Conservation (phyloP, 2,888 invertebrate genomes). For the Cetonia aurata region DNA sequence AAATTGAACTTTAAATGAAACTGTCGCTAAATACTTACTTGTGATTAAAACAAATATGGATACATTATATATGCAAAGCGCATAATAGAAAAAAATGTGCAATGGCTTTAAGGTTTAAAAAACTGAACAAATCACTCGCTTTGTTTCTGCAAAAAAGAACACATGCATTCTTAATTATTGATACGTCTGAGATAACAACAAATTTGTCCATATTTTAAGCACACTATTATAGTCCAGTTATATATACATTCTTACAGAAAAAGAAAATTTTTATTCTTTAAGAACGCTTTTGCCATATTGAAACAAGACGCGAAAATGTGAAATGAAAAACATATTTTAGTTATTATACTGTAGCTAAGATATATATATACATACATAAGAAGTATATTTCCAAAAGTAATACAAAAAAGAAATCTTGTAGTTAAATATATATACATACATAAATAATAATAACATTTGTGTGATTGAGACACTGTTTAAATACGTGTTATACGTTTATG, state of each 20-base stretch:
- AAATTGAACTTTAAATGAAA: not conserved
- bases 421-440: constrained; percentile 20
- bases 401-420: constrained; percentile 25
- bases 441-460: constrained; percentile 35
- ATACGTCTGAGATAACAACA: constrained; percentile 40
- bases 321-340: constrained; percentile 41
- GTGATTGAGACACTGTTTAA: constrained; percentile 41
- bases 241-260: constrained; percentile 34
- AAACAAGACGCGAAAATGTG: constrained; percentile 29
- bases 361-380: constrained; percentile 6
- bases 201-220: constrained; percentile 43
- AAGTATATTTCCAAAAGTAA: constrained; percentile 22
- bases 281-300: constrained; percentile 43
- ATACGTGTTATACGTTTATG: constrained; percentile 40
- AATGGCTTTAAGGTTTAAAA: constrained; percentile 39
- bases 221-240: constrained; percentile 44
- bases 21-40: not conserved
- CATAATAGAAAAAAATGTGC: constrained; percentile 13
- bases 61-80: no score
- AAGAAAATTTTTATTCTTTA: constrained; percentile 42
- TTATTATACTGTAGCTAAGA: constrained; percentile 43
- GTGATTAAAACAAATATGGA: not conserved
- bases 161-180: constrained; percentile 16
- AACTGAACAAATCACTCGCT: constrained; percentile 31
- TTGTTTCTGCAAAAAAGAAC: constrained; percentile 31